Evolutionary conservation across 2,113 vertebrate genomes (phyloP).

Genomic region (Varanus salvator): DNA sequence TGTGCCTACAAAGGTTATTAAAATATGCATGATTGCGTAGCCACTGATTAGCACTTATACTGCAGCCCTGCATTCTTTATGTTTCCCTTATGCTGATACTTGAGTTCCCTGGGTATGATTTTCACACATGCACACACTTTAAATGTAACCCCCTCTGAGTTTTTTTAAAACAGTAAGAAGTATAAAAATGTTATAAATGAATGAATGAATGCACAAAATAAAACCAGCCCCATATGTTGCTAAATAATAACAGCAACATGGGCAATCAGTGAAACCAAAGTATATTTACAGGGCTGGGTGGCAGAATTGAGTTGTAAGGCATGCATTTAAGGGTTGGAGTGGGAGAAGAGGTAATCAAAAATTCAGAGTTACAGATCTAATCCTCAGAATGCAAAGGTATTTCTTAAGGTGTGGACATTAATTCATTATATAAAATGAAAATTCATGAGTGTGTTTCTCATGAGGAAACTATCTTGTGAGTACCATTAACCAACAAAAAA

Average conservation of each 20-base stretch:
- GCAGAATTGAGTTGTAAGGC: conserved; percentile 53
- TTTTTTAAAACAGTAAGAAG: too few relatives aligned
- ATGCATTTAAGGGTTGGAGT: conserved; percentile 57
- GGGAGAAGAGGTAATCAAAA: conserved; percentile 66
- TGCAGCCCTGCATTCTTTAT: too few relatives aligned
- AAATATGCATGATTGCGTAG: too few relatives aligned
- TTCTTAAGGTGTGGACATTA: conserved; percentile 80
- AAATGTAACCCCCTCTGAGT: too few relatives aligned
- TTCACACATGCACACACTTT: too few relatives aligned
- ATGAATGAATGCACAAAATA: neutral
- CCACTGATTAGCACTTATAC: too few relatives aligned
- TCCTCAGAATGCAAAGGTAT: conserved; percentile 79
- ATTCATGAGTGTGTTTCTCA: conserved; percentile 79
- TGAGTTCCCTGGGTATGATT: too few relatives aligned
- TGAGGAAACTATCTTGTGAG: conserved; percentile 74
- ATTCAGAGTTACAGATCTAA: conserved; percentile 75
- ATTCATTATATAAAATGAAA: conserved; percentile 83
- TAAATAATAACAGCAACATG: neutral
- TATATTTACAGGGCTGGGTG: neutral
- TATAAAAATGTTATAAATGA: neutral
- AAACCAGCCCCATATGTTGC: neutral
- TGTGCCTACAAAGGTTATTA: too few relatives aligned
- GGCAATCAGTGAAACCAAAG: neutral
- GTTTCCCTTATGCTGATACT: too few relatives aligned
- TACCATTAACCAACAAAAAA: conserved; percentile 81